A percentile compares a stretch with the other conserved stretches of the same genome.
These are phyloP conservation scores for Thalassaphorura encarpata DNA, from an alignment of 1,140 invertebrate species.

Conservation along the genomic window DNA sequence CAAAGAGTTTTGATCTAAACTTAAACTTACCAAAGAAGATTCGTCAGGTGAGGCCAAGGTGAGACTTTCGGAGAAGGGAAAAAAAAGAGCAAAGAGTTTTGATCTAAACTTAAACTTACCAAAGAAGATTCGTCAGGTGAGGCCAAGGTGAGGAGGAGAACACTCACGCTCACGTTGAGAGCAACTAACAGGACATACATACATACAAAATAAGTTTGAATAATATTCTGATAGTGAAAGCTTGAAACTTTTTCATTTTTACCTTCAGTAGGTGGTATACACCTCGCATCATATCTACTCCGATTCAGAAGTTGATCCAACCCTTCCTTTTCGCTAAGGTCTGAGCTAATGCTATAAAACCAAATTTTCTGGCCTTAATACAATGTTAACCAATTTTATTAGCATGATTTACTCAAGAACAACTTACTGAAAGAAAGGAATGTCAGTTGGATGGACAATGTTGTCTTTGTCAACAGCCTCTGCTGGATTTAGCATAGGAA, in stretches of 20 bases:
- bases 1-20: too few species aligned
- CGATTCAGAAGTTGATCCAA: conserved; percentile 33
- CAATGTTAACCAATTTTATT: neutral
- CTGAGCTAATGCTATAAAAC: neutral
- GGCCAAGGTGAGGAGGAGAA: conserved; percentile 77
- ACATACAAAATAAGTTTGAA: conserved; percentile 2
- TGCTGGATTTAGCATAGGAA: too few species aligned
- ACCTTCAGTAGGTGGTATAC: conserved; percentile 30
- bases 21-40: too few species aligned
- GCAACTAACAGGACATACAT: conserved; percentile 54
- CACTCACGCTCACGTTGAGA: conserved; percentile 81
- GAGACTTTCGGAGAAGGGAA: neutral
- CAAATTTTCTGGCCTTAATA: neutral
- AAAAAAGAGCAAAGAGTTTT: conserved; percentile 3
- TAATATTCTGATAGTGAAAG: neutral
- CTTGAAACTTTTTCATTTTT: neutral
- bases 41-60: neutral
- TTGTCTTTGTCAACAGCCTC: too few species aligned
- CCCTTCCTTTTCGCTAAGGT: conserved; percentile 32
- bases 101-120: too few species aligned
- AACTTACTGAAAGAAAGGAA: neutral
- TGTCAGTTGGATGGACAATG: neutral
- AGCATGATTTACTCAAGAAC: neutral
- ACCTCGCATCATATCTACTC: conserved; percentile 33
- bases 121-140: conserved; percentile 90